Evolutionary conservation across 2,888 invertebrate species (phyloP).

Genomic region (Copidosoma aretas): DNA sequence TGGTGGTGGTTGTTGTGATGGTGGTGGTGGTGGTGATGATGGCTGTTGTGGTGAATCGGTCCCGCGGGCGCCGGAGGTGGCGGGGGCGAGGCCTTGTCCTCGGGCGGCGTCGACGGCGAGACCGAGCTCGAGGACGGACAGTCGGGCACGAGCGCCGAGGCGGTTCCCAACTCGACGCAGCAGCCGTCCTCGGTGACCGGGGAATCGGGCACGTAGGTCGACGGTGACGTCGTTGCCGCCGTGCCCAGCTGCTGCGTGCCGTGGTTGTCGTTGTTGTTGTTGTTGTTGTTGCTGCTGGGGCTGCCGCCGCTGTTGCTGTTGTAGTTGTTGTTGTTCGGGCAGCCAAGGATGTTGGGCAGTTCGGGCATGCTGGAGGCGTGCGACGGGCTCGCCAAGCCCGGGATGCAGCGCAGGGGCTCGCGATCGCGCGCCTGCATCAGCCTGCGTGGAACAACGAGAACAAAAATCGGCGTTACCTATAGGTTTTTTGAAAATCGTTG

Average conservation of each 20-base stretch:
- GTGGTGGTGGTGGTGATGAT: slow-evolving; percentile 18
- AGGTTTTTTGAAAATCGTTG: too few species aligned
- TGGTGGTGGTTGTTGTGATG: slow-evolving; percentile 20
- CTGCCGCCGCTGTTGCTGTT: too few species aligned
- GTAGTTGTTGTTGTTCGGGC: background rate
- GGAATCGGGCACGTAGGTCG: slow-evolving; percentile 35
- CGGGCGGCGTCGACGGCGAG: slow-evolving; percentile 38
- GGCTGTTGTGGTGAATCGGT: slow-evolving; percentile 29
- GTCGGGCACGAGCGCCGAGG: slow-evolving; percentile 32
- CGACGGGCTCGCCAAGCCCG: slow-evolving; percentile 55
- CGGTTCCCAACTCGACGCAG: slow-evolving; percentile 18
- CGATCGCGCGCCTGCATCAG: slow-evolving; percentile 67
- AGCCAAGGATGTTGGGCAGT: slow-evolving; percentile 55
- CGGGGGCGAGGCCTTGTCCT: slow-evolving; percentile 40
- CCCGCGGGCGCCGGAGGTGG: slow-evolving; percentile 40
- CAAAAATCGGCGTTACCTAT: too few species aligned
- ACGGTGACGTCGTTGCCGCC: slow-evolving; percentile 42
- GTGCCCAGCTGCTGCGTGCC: too few species aligned
- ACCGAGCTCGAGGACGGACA: slow-evolving; percentile 34
- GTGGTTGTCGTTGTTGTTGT: background rate
- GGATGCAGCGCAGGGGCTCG: slow-evolving; percentile 65
- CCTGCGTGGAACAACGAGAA: slow-evolving; percentile 49
- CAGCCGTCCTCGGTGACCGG: slow-evolving; percentile 29
- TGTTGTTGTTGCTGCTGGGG: too few species aligned
- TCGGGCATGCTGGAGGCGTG: slow-evolving; percentile 73